A percentile compares a stretch with the other conserved stretches of the same genome.
Evolutionary conservation across 2,888 invertebrate genomes (phyloP).

Genomic region (Lottia gigantea): DNA sequence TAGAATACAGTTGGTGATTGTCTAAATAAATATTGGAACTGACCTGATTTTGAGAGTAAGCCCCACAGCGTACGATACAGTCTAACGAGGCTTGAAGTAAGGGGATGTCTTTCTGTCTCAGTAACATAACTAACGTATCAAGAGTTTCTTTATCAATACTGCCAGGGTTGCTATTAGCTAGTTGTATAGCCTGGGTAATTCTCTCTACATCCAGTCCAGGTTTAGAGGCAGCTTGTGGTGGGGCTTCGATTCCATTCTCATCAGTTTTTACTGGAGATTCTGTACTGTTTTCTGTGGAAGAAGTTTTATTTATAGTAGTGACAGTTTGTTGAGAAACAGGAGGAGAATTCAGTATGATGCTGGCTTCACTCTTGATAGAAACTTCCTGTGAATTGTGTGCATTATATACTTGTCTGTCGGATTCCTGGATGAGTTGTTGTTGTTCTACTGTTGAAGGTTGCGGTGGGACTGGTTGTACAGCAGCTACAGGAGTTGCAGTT

Average conservation of each 20-base stretch:
- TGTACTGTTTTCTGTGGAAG: neutral
- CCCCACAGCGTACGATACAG: slow-evolving; percentile 71
- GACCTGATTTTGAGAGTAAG: slow-evolving; percentile 72
- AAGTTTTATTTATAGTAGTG: slow-evolving; percentile 10
- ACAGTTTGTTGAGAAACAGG: slow-evolving; percentile 12
- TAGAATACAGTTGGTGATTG: too few species aligned
- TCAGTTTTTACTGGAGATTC: neutral
- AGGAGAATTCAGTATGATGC: neutral
- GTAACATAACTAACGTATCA: slow-evolving; percentile 58
- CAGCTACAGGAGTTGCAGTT: neutral
- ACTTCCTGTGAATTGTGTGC: neutral
- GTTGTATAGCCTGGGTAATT: slow-evolving; percentile 42
- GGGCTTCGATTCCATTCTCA: neutral
- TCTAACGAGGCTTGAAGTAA: slow-evolving; percentile 70
- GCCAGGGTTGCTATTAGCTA: slow-evolving; percentile 42
- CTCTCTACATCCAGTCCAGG: slow-evolving; percentile 30
- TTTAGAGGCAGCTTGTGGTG: neutral
- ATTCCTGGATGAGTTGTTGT: neutral
- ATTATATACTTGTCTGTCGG: neutral
- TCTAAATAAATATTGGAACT: slow-evolving; percentile 19
- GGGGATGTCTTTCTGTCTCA: slow-evolving; percentile 70
- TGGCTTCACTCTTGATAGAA: neutral
- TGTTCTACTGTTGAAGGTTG: neutral
- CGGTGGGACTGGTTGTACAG: neutral
- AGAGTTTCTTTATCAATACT: slow-evolving; percentile 41